Conservation (phyloP, 2,888 invertebrate genomes). For the Netelia fuscicornis region DNA sequence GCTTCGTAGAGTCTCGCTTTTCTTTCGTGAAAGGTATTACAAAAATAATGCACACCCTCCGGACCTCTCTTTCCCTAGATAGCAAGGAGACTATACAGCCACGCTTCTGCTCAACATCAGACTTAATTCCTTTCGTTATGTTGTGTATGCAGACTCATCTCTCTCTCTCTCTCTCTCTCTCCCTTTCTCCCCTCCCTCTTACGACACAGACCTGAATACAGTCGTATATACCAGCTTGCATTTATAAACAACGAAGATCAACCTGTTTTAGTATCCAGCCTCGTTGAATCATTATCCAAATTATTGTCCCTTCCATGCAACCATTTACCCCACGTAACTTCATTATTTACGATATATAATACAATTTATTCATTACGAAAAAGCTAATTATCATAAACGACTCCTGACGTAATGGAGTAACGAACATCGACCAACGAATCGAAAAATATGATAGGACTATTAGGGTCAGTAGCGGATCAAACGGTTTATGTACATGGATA, state of each 20-base stretch:
- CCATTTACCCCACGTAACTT: not conserved
- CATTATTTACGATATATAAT: too few relatives aligned
- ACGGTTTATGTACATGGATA: too few relatives aligned
- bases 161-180: not conserved
- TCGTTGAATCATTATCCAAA: not conserved
- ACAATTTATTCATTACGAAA: too few relatives aligned
- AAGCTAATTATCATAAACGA: too few relatives aligned
- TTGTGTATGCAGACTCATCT: not conserved
- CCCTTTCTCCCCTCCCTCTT: not conserved
- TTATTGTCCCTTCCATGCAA: not conserved
- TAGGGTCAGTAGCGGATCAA: too few relatives aligned
- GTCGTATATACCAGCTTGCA: not conserved
- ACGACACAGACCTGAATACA: not conserved
- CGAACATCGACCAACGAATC: too few relatives aligned
- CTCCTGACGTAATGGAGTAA: too few relatives aligned
- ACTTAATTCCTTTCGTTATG: slow-evolving; percentile 50
- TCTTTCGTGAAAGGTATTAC: slow-evolving; percentile 70
- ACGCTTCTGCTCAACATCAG: slow-evolving; percentile 25
- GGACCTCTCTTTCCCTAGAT: slow-evolving; percentile 30
- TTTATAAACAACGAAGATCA: not conserved
- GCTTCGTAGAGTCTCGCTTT: slow-evolving; percentile 47
- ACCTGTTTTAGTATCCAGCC: not conserved
- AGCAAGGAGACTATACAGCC: slow-evolving; percentile 4
- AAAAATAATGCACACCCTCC: slow-evolving; percentile 64
- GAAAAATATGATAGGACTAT: too few relatives aligned